Percentiles rank a stretch among this genome's conserved stretches.
These are phyloP conservation scores for Adelosebastes latens DNA, from an alignment of 2,797 vertebrate genomes.

Conservation along the genomic window DNA sequence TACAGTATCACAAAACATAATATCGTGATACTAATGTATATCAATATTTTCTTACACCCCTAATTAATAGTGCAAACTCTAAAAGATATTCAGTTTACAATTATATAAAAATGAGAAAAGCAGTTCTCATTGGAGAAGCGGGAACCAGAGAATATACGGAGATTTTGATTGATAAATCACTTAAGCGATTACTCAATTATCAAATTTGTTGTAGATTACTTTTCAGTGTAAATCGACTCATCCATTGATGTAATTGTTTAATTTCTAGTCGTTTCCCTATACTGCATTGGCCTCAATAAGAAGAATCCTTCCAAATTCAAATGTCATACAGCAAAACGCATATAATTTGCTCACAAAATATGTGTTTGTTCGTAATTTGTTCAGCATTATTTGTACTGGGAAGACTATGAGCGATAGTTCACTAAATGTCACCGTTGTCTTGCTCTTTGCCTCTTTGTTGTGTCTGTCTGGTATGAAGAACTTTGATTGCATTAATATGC, in stretches of 20 bases:
- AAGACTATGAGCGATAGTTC: background rate
- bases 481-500: constrained; percentile 29
- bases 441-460: background rate
- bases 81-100: background rate
- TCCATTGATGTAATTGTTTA: background rate
- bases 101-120: too few species aligned
- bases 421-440: background rate
- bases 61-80: background rate
- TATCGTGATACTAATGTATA: too few species aligned
- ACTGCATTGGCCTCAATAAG: background rate
- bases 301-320: background rate
- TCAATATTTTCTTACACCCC: too few species aligned
- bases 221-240: background rate
- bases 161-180: too few species aligned
- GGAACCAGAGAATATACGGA: background rate
- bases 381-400: background rate
- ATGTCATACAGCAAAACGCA: background rate
- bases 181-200: background rate
- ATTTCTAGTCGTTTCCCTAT: background rate
- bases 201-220: background rate
- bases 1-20: too few species aligned
- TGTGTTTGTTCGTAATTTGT: background rate
- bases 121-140: background rate
- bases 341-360: background rate
- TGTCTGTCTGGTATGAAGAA: background rate